Base-by-base conservation (phyloP, 2,888 invertebrate genomes). In the Micropterix aruncella region DNA sequence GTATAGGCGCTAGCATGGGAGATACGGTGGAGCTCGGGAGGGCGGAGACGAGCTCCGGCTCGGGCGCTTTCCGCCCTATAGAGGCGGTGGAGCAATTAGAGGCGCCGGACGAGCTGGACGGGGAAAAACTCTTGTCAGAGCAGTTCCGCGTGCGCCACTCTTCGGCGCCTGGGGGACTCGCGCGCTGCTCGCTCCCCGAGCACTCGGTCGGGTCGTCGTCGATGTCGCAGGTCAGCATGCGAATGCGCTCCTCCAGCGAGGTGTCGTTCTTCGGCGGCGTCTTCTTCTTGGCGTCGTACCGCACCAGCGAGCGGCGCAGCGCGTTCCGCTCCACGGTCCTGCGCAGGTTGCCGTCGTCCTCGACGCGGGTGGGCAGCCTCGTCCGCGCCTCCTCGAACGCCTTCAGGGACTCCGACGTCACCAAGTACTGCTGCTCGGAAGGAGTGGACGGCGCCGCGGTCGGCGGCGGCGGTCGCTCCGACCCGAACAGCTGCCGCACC, bases 291-390 rank as follows among this genome's bases (percentile, higher is more conserved):
- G 68, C 67, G 53, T 77, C 80, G 59, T 77, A 85, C 51, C 84
- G 78, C 51, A 88, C 79, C 43, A 88, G 68, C 12, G 86, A 90
- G 49, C 90, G 75, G 2, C 90, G 69, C 14, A 90, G 61, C 0
- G 89, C 86, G 57, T 90, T 90, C 39, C 88, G 73, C 55, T 90
- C 89, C 47, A 90, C 89, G 27, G 87, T 86, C 40, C 83, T 71
- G 12, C 83, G 75, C 46, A 80, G 80, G 43, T 76, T 83, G 16
- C 77, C 78, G 19, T 80, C 80, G 49, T 80, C 79, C 19, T 63
- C 71, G 37, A 62, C 57, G 49, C 62, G 62, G 2, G 70, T 61
- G 2, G 66, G 56, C 14, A 60, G 53, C 50, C 69, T 70, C 3
- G 71, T 64, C 40, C 75, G 65, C 0, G 75, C 75, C 51, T 78